Evolutionary conservation across 1,140 invertebrate species (phyloP).

Genomic region (Hormaphis cornu): DNA sequence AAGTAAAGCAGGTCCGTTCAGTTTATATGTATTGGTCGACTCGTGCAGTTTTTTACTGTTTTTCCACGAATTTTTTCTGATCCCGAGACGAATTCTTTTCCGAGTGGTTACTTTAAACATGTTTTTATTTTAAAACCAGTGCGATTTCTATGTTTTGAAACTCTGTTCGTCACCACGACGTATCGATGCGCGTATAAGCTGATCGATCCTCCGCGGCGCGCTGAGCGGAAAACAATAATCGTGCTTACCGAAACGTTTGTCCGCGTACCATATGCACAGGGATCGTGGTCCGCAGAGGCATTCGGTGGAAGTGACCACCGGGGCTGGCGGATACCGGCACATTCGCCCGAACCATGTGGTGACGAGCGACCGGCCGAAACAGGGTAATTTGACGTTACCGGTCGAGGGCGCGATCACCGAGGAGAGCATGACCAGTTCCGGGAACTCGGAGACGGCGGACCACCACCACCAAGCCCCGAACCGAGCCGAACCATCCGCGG

Average conservation of each 20-base stretch:
- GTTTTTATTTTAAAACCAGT: no score
- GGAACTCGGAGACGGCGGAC: neutral
- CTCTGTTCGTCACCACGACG: no score
- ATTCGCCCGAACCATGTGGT: slow-evolving; percentile 3
- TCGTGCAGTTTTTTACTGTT: no score
- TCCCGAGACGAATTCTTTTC: no score
- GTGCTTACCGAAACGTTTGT: neutral
- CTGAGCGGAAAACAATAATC: neutral
- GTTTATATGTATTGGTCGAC: no score
- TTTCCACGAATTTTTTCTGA: no score
- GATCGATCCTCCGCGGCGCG: no score
- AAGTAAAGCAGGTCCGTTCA: no score
- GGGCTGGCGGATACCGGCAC: neutral
- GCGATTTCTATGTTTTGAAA: no score
- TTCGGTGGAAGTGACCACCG: slow-evolving; percentile 37
- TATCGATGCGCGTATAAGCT: no score
- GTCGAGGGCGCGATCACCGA: slow-evolving; percentile 8
- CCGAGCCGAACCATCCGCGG: neutral
- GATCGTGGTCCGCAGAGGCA: slow-evolving; percentile 31
- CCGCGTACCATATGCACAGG: neutral
- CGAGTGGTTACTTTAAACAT: no score
- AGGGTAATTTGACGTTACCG: neutral
- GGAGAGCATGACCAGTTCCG: slow-evolving; percentile 22
- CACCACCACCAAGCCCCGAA: neutral
- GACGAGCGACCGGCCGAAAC: neutral